Base-by-base conservation (phyloP, 2,797 vertebrate species). In the Coendou prehensilis region DNA sequence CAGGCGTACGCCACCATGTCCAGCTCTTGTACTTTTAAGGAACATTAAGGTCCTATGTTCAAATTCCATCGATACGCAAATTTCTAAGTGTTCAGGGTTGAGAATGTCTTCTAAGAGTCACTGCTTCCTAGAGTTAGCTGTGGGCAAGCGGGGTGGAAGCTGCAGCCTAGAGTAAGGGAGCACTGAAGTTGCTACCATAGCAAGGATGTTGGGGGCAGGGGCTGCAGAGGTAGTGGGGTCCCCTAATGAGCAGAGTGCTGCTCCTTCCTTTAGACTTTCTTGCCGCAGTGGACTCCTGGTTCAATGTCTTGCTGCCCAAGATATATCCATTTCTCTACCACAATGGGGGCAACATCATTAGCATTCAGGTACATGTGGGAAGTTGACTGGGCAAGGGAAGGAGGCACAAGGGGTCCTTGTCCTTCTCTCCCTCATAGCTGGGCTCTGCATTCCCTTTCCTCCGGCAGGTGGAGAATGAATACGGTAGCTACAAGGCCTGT, bases 401-500 rank as follows among this genome's bases (percentile, higher is more conserved):
- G 83, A 28, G 59, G 57, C 23, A 45, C 15, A 5, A 11, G 30
- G 87, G 2, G 84, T 54, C 80, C 84, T 57, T 87, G 56, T 71
- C 76, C 83, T 83, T 54, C 30, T 73, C 20, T 6, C 2, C 57
- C 28, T 82, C 45, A 13, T 47, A 0, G 1, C 50, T 47, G 69
- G 23, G 15, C 89, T 78, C 33, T 3, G 4, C 69, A 23, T 50
- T 14, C 78, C 50, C 94, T 80, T 73, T 83, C 79, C 67, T 69
- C 75, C 92, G 1, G 0, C 98, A 99, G 99, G 99, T 99, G 97
- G 99, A 99, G 97, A 99, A 99, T 1, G 99, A 99, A 97, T 99
- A 99, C 0, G 99, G 99, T 41, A 99, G 99, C 97, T 99, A 99
- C 98, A 99, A 95, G 0, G 99, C 99, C 59, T 99, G 99, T 0